Base-by-base conservation (phyloP, 2,888 invertebrate genomes). In the Tetragonula carbonaria region DNA sequence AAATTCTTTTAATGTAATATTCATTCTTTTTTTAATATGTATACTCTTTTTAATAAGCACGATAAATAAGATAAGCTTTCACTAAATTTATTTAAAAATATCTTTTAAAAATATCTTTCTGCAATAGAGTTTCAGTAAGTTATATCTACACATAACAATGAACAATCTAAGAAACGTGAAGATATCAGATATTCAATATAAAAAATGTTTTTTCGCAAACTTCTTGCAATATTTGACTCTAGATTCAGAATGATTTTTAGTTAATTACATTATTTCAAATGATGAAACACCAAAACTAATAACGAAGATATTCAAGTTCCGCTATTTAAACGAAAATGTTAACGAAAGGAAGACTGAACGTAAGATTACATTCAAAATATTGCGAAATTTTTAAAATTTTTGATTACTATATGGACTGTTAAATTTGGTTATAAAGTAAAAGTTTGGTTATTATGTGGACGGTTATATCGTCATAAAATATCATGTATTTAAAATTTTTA, bases 271-370 rank as follows among this genome's bases (percentile, higher is more conserved):
- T 14, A 13, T 21, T 59, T 23, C 16, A 14, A n/a, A 2, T 0
- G 21, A 62, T 21, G 23, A 57, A 53, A 14, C 33, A 65, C 23
- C 23, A 55, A 18, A 14, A 13, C 4, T 51, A 23, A 18, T 45
- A 13, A 38, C 4, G 6, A 59, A 53, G 23, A 55, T 28, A 57
- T 82, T 72, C 21, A 2, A 50, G 55, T 21, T 72, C 14, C 4
- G n/a, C 38, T 51, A 18, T 16, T 14, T 14, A 57, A 62, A 45
- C 16, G 2, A 33, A 82, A 51, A 82, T 84, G 83, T 4, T 21
- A 13, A 23, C 18, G 6, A 70, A 59, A 18, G 53, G 45, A 16
- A 74, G 21, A 53, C 57, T 55, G 23, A 68, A 33, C 14, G 84
- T 84, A 70, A 66, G 70, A 53, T 28, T 72, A 21, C 50, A 23